Base-by-base conservation (phyloP, 2,888 invertebrate species). In the Choreutis nemorana region DNA sequence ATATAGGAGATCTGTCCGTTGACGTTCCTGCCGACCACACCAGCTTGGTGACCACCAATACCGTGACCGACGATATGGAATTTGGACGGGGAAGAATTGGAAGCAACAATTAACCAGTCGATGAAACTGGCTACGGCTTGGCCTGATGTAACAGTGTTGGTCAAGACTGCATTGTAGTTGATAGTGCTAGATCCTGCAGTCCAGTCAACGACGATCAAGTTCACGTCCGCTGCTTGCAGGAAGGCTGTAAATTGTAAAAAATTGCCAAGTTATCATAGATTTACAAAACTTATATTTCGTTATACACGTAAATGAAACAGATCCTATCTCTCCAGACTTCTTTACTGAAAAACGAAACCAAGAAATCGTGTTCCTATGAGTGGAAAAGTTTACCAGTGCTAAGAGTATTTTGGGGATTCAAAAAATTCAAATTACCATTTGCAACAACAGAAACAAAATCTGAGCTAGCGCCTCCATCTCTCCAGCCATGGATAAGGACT, bases 191-290 rank as follows among this genome's bases (percentile, higher is more conserved):
- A 54, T 2, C 65, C 68, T 2, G 36, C 35, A 27, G 60, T 61
- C 72, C 72, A 72, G 36, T 73, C 72, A 1, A 72, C 56, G 0
- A 59, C 59, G 4, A 73, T 60, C 1, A 73, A 47, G 35, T 73
- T 73, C 2, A 67, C 44, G 18, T 72, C 63, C 43, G 59, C 64
- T 6, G 53, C 57, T 6, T 48, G 42, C 2, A 71, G 49, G 31
- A 62, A 55, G 3, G 53, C 72, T 70, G 37, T 4, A 44, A 39
- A 30, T 26, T 10, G 28, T 18, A 27, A 23, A 12, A 12, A 3
- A 15, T n/a, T n/a, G n/a, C n/a, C n/a, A n/a, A n/a, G n/a, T n/a
- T n/a, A n/a, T n/a, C n/a, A n/a, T n/a, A n/a, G n/a, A n/a, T n/a
- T n/a, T n/a, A n/a, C n/a, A n/a, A n/a, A n/a, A n/a, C n/a, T n/a